These are phyloP conservation scores for Emberiza fucata DNA, from an alignment of 2,113 vertebrate species.

Conservation along the genomic window DNA sequence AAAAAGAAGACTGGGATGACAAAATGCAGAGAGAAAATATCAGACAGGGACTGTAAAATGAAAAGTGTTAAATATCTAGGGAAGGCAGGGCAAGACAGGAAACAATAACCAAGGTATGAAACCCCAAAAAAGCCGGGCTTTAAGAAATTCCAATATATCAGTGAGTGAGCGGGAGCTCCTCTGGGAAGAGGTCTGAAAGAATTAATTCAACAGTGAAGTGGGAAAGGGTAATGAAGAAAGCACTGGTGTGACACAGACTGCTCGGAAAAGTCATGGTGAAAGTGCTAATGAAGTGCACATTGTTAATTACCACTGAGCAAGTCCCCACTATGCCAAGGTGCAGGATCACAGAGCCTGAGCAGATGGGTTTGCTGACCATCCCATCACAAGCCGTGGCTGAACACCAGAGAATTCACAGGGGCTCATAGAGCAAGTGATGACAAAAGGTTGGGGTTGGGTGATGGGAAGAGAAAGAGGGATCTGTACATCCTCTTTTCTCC, in stretches of 20 bases:
- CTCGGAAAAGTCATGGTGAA: not conserved
- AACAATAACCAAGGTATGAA: conserved; percentile 11
- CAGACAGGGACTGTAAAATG: not conserved
- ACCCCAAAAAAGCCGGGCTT: not conserved
- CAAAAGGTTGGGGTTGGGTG: not conserved
- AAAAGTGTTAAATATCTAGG: not conserved
- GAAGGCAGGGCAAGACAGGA: not conserved
- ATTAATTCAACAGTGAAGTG: not conserved
- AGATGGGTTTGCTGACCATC: not conserved
- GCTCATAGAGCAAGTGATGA: not conserved
- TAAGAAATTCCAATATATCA: not conserved
- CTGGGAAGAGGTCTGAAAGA: not conserved
- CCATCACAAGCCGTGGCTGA: not conserved
- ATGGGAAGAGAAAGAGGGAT: not conserved
- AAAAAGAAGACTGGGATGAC: not conserved
- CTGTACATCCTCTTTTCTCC: not conserved
- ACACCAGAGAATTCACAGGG: not conserved
- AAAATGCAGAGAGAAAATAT: conserved; percentile 16
- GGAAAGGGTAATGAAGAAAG: not conserved
- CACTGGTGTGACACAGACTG: not conserved
- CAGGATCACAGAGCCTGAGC: not conserved
- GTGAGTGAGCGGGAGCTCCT: not conserved
- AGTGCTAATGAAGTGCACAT: not conserved
- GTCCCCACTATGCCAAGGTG: not conserved
- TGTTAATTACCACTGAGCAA: not conserved